phyloP scores from a whole-genome alignment of 2,888 invertebrate species.

The Chaitophorus viminalis region DNA sequence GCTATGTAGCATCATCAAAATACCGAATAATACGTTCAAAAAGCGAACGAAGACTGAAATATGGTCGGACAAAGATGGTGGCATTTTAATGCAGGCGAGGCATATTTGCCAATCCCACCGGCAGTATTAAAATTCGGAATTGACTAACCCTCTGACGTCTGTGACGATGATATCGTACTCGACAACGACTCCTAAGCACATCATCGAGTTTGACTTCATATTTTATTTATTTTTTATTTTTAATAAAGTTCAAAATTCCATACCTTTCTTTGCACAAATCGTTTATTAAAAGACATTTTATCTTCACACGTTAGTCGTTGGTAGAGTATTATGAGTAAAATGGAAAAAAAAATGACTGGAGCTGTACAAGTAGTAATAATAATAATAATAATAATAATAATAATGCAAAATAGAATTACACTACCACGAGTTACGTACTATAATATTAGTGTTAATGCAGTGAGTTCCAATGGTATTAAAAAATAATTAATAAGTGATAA shows the following conservation, averaged over 20 bases:
- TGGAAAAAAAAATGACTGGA: background rate
- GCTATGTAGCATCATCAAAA: background rate
- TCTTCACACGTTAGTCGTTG: background rate
- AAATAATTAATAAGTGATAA: background rate
- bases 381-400: too few species aligned
- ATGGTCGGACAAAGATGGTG: slow-evolving; percentile 37
- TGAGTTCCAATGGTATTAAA: too few species aligned
- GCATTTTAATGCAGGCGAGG: slow-evolving; percentile 58
- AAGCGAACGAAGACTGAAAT: background rate
- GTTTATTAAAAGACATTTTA: slow-evolving; percentile 55
- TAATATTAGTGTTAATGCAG: background rate
- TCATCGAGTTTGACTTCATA: slow-evolving; percentile 48
- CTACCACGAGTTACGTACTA: background rate
- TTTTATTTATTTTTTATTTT: slow-evolving; percentile 36
- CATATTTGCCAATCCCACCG: slow-evolving; percentile 49
- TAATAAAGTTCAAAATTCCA: slow-evolving; percentile 54
- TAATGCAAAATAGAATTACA: background rate
- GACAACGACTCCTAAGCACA: slow-evolving; percentile 42
- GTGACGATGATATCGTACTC: slow-evolving; percentile 33
- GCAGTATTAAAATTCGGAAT: slow-evolving; percentile 59
- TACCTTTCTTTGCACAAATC: slow-evolving; percentile 4
- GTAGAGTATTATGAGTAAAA: background rate
- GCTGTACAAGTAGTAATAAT: background rate
- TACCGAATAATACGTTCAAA: slow-evolving; percentile 40
- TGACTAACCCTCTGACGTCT: slow-evolving; percentile 49